A percentile compares a stretch with the other conserved stretches of the same genome.
phyloP scores from a whole-genome alignment of 2,797 vertebrate species.

The Bufotes viridis region DNA sequence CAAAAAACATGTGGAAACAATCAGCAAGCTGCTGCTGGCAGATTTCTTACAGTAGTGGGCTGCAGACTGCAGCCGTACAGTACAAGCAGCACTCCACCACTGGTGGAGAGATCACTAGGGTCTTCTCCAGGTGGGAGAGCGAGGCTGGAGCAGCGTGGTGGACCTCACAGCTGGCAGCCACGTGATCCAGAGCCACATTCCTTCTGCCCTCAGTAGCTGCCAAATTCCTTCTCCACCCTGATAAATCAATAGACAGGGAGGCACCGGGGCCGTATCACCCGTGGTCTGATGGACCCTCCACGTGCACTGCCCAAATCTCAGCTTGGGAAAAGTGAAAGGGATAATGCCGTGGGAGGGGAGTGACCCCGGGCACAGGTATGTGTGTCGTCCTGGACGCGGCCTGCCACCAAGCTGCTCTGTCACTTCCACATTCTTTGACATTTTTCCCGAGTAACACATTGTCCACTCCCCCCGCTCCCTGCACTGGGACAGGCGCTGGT shows the following conservation, averaged over 20 bases:
- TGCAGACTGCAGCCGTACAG: no score
- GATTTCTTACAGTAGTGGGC: no score
- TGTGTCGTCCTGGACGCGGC: neutral
- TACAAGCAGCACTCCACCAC: no score
- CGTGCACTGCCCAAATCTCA: neutral
- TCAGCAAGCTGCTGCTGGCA: neutral
- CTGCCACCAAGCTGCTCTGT: neutral
- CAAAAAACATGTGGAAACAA: neutral
- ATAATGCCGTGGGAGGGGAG: neutral
- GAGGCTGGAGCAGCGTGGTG: no score
- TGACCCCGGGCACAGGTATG: neutral
- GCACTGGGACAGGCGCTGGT: neutral
- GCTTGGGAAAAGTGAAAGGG: neutral
- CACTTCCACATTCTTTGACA: slow-evolving; percentile 51
- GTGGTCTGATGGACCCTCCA: neutral
- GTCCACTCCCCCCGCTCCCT: slow-evolving; percentile 31
- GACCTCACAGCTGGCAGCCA: no score
- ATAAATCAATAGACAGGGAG: neutral
- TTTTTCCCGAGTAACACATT: slow-evolving; percentile 37
- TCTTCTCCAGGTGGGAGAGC: no score
- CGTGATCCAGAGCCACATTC: neutral
- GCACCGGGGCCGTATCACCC: neutral
- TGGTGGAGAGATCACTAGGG: no score
- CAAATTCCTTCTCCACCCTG: neutral
- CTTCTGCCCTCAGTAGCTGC: neutral